Evolutionary conservation across 2,888 invertebrate species (phyloP).

Genomic region (Mythimna albipuncta): DNA sequence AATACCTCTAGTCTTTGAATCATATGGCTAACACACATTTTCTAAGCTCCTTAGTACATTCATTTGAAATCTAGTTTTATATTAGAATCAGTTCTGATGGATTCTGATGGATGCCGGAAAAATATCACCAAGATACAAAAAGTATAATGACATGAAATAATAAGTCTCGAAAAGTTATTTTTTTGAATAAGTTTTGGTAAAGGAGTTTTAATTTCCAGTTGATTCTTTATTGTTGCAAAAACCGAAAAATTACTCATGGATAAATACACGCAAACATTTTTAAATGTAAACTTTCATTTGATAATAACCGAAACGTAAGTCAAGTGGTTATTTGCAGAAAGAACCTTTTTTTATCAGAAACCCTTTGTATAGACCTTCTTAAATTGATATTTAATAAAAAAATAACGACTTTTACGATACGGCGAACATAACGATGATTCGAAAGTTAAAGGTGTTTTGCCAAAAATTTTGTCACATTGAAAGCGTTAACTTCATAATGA

Average conservation of each 20-base stretch:
- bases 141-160: too few relatives aligned
- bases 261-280: background rate
- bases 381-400: background rate
- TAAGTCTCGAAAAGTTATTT: background rate
- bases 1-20: background rate
- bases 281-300: background rate
- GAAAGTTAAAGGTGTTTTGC: too few relatives aligned
- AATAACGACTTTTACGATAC: background rate
- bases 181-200: background rate
- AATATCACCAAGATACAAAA: background rate
- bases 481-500: too few relatives aligned
- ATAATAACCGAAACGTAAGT: background rate
- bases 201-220: background rate
- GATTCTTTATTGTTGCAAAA: background rate
- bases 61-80: background rate
- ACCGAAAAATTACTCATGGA: background rate
- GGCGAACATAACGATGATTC: too few relatives aligned
- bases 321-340: background rate
- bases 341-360: background rate
- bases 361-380: background rate
- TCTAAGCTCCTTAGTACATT: background rate
- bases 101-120: background rate
- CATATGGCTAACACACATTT: background rate
- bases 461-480: too few relatives aligned
- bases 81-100: constrained; percentile 2